A percentile compares a stretch with the other conserved stretches of the same genome.
Evolutionary conservation across 2,113 vertebrate genomes (phyloP).

Genomic region (Andinoacara biseriatus): DNA sequence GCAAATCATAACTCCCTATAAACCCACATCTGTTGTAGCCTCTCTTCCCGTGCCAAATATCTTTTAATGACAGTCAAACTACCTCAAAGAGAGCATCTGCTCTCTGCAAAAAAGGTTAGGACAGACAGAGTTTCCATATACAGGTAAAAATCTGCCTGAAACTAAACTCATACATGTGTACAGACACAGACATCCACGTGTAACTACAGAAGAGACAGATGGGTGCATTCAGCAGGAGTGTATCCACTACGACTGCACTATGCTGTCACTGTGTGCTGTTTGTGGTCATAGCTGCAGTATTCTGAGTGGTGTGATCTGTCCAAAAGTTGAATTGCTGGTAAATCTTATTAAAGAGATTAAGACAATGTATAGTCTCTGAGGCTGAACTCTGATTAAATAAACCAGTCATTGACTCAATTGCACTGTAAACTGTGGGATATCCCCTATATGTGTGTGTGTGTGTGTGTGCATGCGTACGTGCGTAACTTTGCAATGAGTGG

Average conservation of each 20-base stretch:
- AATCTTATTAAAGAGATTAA: slow-evolving; percentile 25
- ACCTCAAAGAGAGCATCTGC: slow-evolving; percentile 60
- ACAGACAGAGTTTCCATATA: not conserved
- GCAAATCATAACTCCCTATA: slow-evolving; percentile 35
- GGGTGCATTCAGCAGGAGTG: not conserved
- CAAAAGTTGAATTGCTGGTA: slow-evolving; percentile 22
- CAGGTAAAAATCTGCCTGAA: slow-evolving; percentile 15
- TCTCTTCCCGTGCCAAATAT: slow-evolving; percentile 64
- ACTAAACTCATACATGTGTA: not conserved
- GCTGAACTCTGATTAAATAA: slow-evolving; percentile 32
- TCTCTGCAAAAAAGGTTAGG: slow-evolving; percentile 41
- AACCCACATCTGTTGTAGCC: slow-evolving; percentile 56
- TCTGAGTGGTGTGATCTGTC: not conserved
- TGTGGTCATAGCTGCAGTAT: not conserved
- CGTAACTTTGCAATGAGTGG: too few relatives aligned
- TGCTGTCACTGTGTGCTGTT: not conserved
- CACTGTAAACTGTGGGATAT: slow-evolving; percentile 7
- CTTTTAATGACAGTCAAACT: slow-evolving; percentile 62
- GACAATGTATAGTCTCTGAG: slow-evolving; percentile 15
- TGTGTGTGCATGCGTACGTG: too few relatives aligned
- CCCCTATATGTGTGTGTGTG: not conserved
- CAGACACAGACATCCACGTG: not conserved
- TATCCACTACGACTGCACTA: not conserved
- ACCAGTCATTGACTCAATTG: slow-evolving; percentile 10
- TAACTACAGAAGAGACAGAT: slow-evolving; percentile 9